Evolutionary conservation across 2,888 invertebrate genomes (phyloP), one percentile per base, ranked within the genome.

Genomic region (Sepioteuthis lessoniana): DNA sequence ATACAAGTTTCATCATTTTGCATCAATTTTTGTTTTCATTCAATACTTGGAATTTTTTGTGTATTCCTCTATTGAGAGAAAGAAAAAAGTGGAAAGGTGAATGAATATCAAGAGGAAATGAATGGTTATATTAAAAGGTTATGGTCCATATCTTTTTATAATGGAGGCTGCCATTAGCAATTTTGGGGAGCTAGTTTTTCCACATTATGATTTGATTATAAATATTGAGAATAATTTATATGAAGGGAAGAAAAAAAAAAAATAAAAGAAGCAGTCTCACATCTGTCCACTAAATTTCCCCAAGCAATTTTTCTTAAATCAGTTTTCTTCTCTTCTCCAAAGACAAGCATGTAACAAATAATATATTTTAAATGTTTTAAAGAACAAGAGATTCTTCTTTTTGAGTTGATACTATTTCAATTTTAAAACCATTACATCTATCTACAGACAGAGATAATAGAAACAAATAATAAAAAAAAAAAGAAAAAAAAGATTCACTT

Each of bases 201-300:
- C 25, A 16, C n/a, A 13, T n/a, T n/a, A 76, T 76, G n/a, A 76
- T 76, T 76, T 76, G 76, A 76, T 76, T 76, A 76, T 76, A 76
- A 76, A 76, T 76, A 76, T 76, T 35, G 76, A 76, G 16, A 35
- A 76, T 76, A 76, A 76, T 76, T 76, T 76, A 76, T 76, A 76
- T 35, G 13, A 16, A 76, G n/a, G n/a, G n/a, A n/a, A 76, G n/a
- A 76, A 25, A 19, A 16, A 13, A 76, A n/a, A n/a, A n/a, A 76
- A n/a, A 76, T 5, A 55, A 19, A 47, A 25, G 5, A 55, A 55
- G 25, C 5, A 55, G 0, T 13, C 35, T 35, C 76, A 76, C 76
- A 76, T 76, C 76, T 76, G 76, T 76, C n/a, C 76, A 76, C 76
- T 76, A 76, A 76, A n/a, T 76, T 76, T 76, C 76, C n/a, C 13